These are phyloP conservation scores for Myzus persicae DNA, from an alignment of 1,140 invertebrate species.

Conservation along the genomic window DNA sequence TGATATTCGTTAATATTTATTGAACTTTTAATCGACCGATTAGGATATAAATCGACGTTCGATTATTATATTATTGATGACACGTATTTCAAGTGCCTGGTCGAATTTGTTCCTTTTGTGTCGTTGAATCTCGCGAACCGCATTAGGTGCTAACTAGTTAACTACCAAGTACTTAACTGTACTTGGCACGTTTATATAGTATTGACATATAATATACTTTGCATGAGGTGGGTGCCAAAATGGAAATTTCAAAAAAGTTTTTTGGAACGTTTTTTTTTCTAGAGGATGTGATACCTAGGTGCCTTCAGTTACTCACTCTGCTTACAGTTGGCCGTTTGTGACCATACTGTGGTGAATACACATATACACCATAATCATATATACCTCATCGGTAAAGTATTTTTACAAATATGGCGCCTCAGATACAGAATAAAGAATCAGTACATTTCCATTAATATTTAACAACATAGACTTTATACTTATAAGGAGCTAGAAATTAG, in stretches of 20 bases:
- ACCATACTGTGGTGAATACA: neutral
- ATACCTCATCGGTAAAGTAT: too few relatives aligned
- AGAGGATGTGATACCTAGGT: too few relatives aligned
- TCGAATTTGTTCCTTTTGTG: neutral
- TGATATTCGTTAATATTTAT: neutral
- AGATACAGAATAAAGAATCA: too few relatives aligned
- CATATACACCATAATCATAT: too few relatives aligned
- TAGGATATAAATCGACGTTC: neutral
- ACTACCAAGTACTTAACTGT: neutral
- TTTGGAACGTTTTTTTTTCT: neutral
- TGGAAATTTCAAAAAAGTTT: neutral
- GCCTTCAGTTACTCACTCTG: neutral
- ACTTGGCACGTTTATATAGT: neutral
- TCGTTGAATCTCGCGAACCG: neutral
- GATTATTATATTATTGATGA: neutral
- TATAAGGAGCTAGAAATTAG: too few relatives aligned
- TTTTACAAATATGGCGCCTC: too few relatives aligned
- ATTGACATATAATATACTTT: neutral
- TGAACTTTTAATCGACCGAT: neutral
- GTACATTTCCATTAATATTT: too few relatives aligned
- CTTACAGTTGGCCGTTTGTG: neutral
- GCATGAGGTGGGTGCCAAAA: neutral
- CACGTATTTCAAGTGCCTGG: neutral
- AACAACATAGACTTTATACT: too few relatives aligned
- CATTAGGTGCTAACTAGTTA: neutral